A percentile compares a stretch with the other conserved stretches of the same genome.
Evolutionary conservation across 2,797 vertebrate species (phyloP).

Genomic region (Micrastur ruficollis): DNA sequence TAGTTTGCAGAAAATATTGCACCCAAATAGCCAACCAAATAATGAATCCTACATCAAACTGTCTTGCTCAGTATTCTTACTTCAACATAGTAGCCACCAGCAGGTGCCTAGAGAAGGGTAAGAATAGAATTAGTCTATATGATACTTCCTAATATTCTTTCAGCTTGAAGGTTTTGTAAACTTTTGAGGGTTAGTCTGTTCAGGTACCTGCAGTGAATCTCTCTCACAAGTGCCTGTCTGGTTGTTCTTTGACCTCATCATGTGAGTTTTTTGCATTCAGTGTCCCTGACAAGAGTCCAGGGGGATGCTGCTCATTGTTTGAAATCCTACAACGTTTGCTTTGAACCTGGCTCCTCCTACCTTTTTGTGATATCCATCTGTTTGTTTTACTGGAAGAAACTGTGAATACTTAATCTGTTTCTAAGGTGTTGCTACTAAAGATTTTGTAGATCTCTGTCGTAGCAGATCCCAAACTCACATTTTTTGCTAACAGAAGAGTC

Average conservation of each 20-base stretch:
- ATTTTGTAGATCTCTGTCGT: not conserved
- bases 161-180: not conserved
- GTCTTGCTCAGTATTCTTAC: not conserved
- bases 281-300: accelerated
- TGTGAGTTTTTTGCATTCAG: not conserved
- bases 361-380: not conserved
- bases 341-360: not conserved
- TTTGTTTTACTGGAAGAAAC: not conserved
- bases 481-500: not conserved
- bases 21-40: not conserved
- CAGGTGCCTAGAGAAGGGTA: not conserved
- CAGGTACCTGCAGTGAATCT: not conserved
- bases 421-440: not conserved
- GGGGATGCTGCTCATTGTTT: not conserved
- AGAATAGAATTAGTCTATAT: not conserved
- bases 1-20: not conserved
- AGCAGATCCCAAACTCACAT: not conserved
- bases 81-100: not conserved
- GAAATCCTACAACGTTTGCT: not conserved
- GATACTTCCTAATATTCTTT: not conserved
- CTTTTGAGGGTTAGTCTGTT: not conserved
- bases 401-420: not conserved
- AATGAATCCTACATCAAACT: not conserved
- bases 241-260: not conserved
- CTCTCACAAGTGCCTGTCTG: not conserved